Evolutionary conservation across 1,140 invertebrate genomes (phyloP).

Genomic region (Drosophila funebris): DNA sequence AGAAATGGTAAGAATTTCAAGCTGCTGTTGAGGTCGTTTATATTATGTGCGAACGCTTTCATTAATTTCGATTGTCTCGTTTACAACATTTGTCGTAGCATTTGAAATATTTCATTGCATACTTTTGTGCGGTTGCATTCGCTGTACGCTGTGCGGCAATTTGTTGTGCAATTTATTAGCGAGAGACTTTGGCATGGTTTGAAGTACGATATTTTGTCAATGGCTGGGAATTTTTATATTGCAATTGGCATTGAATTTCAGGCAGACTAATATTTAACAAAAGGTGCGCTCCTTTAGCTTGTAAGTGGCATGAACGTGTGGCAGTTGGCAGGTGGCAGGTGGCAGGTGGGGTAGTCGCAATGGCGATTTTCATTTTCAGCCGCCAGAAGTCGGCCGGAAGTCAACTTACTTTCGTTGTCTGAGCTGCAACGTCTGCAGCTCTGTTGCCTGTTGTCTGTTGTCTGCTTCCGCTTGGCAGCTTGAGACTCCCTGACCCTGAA

Average conservation of each 20-base stretch:
- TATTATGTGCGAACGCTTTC: neutral
- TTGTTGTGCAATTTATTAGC: slow-evolving; percentile 76
- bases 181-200: neutral
- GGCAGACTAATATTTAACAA: slow-evolving; percentile 53
- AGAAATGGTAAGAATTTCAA: neutral
- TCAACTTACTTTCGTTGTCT: slow-evolving; percentile 72
- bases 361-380: slow-evolving; percentile 71
- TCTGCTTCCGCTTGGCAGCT: slow-evolving; percentile 43
- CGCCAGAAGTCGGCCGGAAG: slow-evolving; percentile 63
- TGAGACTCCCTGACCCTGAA: slow-evolving; percentile 61
- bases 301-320: neutral
- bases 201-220: slow-evolving; percentile 30
- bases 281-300: slow-evolving; percentile 19
- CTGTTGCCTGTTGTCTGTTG: slow-evolving; percentile 11
- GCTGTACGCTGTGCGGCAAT: slow-evolving; percentile 29
- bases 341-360: slow-evolving; percentile 2
- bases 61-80: slow-evolving; percentile 18
- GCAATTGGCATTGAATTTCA: slow-evolving; percentile 41
- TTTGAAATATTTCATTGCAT: slow-evolving; percentile 68
- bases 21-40: neutral
- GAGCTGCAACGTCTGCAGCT: slow-evolving; percentile 7
- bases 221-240: slow-evolving; percentile 76
- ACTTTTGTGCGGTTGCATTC: slow-evolving; percentile 54
- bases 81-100: slow-evolving; percentile 58
- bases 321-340: neutral